Conservation (phyloP, 2,113 vertebrate species). For the Neofelis nebulosa region DNA sequence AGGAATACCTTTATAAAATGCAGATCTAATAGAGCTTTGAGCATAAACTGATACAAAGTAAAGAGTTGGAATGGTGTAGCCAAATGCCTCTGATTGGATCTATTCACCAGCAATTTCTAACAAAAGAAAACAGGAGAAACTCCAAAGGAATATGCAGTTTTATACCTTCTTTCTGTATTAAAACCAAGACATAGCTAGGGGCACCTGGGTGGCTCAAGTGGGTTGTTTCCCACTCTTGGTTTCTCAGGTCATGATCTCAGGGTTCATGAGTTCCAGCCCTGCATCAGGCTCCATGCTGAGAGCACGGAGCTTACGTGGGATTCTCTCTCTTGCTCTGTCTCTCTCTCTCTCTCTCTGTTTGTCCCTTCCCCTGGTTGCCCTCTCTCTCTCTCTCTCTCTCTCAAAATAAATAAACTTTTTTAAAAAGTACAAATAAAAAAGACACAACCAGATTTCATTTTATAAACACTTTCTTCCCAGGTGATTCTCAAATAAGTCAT, state of each 20-base stretch:
- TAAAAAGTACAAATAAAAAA: background rate
- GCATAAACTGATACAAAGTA: background rate
- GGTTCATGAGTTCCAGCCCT: too few species aligned
- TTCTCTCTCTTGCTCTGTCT: too few species aligned
- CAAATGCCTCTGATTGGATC: background rate
- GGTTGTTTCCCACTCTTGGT: too few species aligned
- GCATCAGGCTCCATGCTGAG: too few species aligned
- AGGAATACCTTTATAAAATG: background rate
- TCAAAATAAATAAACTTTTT: too few species aligned
- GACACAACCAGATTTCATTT: background rate
- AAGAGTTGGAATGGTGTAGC: background rate
- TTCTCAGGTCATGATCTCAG: too few species aligned
- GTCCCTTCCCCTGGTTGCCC: too few species aligned
- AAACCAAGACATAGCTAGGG: background rate
- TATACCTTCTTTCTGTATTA: background rate
- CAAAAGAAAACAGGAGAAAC: background rate
- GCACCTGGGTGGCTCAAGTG: too few species aligned
- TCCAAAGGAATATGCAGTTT: background rate
- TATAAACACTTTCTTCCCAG: background rate
- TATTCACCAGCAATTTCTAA: background rate
- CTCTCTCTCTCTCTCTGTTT: too few species aligned
- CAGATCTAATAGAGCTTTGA: background rate
- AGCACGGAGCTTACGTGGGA: too few species aligned
- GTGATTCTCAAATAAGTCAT: background rate
- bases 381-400: too few species aligned